Evolutionary conservation across 2,797 vertebrate genomes (phyloP), one percentile per base, ranked within the genome.

Genomic region (Adrianichthys oophorus): DNA sequence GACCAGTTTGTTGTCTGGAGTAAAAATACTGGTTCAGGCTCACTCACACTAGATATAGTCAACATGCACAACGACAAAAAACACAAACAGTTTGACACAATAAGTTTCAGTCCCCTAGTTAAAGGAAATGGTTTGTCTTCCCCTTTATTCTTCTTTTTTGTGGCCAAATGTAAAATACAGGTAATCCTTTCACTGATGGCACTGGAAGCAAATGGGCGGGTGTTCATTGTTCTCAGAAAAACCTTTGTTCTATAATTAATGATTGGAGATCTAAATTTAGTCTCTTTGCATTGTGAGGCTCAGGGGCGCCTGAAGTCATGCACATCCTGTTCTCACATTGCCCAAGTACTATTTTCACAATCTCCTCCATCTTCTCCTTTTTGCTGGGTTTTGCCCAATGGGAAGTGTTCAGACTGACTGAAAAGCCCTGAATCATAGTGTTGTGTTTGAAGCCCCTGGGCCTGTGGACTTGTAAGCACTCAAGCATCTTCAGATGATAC

Each of bases 361-460:
- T 19, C 29, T 23, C 13, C 43, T 21, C 16, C 15, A 47, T 21
- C 55, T 59, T 26, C 19, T 66, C 48, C 40, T 56, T 24, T 17
- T 74, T 62, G 7, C 43, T 58, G 49, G 57, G 52, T 46, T 78
- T 52, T 52, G 24, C 74, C 56, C 59, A 62, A 56, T 5, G 13
- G 59, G 66, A 66, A 50, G 70, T 61, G 69, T 50, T 58, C 57
- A 55, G 41, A 29, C 53, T 62, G 59, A 83, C 65, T 56, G 65
- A 43, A 70, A 56, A 62, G 19, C 62, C 72, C 41, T 72, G 69
- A 81, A 62, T 80, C 74, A 85, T 41, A 14, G 16, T 44, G 62
- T 21, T 70, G 60, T 66, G 57, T 66, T 49, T 47, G 61, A 51
- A 71, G 48, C 60, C 63, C 62, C 56, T 55, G 59, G 72, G 21